Evolutionary conservation across 2,797 vertebrate genomes (phyloP).

Genomic region (Delichon dasypus): DNA sequence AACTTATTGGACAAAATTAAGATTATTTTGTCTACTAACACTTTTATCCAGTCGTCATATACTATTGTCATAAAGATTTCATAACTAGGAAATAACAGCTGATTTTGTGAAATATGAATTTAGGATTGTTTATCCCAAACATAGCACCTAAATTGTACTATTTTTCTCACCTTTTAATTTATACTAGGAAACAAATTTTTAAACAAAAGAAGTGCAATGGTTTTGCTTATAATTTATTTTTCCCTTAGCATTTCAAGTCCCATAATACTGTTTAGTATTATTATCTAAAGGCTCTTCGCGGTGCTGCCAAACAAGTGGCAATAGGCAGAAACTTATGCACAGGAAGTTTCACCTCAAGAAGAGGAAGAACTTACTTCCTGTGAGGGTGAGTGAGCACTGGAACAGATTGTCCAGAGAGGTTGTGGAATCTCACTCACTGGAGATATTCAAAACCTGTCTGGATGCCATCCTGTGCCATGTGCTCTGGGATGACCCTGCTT

Average conservation of each 20-base stretch:
- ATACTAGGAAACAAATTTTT: background rate
- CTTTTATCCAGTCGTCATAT: background rate
- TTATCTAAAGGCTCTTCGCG: background rate
- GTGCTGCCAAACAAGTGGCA: background rate
- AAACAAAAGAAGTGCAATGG: background rate
- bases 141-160: background rate
- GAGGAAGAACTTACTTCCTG: background rate
- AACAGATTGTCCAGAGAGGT: accelerated
- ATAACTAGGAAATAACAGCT: background rate
- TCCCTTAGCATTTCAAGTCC: background rate
- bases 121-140: background rate
- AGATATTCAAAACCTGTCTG: background rate
- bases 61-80: background rate
- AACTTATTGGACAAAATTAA: background rate
- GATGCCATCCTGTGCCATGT: accelerated
- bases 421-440: background rate
- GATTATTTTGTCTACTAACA: background rate
- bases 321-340: background rate
- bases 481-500: background rate
- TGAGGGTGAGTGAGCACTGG: accelerated
- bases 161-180: background rate
- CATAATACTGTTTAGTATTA: background rate
- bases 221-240: background rate
- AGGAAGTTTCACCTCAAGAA: background rate
- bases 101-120: background rate